A percentile compares a stretch with the other conserved stretches of the same genome.
phyloP scores from a whole-genome alignment of 2,888 invertebrate species.

The Eristalinus aeneus region DNA sequence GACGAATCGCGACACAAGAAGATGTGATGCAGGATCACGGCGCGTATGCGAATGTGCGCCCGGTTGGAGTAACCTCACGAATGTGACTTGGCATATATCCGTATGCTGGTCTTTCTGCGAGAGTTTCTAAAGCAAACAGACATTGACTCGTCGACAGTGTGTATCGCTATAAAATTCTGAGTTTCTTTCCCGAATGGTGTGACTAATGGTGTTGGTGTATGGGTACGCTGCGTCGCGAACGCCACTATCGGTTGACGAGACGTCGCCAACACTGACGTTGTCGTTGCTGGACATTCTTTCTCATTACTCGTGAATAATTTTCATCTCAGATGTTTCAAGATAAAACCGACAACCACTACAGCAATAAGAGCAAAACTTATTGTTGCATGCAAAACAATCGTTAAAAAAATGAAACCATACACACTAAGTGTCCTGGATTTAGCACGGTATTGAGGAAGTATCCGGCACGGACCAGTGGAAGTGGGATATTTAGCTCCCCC shows the following conservation, averaged over 20 bases:
- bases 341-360: constrained; percentile 18
- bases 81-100: constrained; percentile 55
- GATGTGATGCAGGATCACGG: constrained; percentile 62
- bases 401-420: neutral
- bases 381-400: constrained; percentile 41
- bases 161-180: constrained; percentile 50
- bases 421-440: constrained; percentile 30
- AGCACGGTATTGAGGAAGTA: constrained; percentile 14
- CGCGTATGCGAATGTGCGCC: constrained; percentile 62
- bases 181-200: constrained; percentile 67
- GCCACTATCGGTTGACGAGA: constrained; percentile 32
- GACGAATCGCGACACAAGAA: constrained; percentile 69
- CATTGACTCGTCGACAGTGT: constrained; percentile 66
- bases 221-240: constrained; percentile 20
- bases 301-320: constrained; percentile 35
- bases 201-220: constrained; percentile 61
- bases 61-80: constrained; percentile 61
- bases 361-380: neutral
- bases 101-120: neutral
- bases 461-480: neutral
- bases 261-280: constrained; percentile 1
- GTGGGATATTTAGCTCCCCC: neutral
- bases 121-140: constrained; percentile 57
- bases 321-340: constrained; percentile 41
- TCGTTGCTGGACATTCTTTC: constrained; percentile 15